phyloP scores from a whole-genome alignment of 92 coral and sea anemone species.

The Bergia puertoricense region DNA sequence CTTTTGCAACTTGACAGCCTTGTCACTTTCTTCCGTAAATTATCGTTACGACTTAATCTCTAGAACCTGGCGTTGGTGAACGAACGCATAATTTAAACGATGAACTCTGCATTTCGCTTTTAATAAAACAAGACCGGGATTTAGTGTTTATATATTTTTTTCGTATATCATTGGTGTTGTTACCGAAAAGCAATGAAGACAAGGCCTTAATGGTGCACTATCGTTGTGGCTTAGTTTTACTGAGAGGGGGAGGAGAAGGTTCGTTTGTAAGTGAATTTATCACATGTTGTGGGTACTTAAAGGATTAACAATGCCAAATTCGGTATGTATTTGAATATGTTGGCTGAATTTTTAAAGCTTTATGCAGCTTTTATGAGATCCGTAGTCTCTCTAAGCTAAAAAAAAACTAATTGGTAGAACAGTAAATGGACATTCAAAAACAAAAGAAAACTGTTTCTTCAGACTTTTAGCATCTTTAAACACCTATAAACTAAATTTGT shows the following conservation, averaged over 20 bases:
- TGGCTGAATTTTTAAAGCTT: neutral
- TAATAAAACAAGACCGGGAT: neutral
- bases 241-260: slow-evolving; percentile 24
- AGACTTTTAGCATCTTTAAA: neutral
- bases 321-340: slow-evolving; percentile 22
- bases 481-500: neutral
- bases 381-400: neutral
- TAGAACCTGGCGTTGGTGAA: neutral
- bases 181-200: neutral
- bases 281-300: slow-evolving; percentile 6
- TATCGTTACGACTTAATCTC: neutral
- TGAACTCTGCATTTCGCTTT: neutral
- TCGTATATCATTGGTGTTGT: neutral
- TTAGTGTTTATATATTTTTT: neutral
- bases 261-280: slow-evolving; percentile 3
- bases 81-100: neutral
- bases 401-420: neutral
- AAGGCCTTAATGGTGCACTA: neutral
- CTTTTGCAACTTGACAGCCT: neutral
- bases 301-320: slow-evolving; percentile 5
- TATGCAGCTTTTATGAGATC: neutral
- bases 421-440: slow-evolving; percentile 4
- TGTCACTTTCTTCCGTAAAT: slow-evolving; percentile 20
- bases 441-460: neutral
- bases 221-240: neutral